phyloP scores from a whole-genome alignment of 2,888 invertebrate genomes.

The Ophioninae sp. region DNA sequence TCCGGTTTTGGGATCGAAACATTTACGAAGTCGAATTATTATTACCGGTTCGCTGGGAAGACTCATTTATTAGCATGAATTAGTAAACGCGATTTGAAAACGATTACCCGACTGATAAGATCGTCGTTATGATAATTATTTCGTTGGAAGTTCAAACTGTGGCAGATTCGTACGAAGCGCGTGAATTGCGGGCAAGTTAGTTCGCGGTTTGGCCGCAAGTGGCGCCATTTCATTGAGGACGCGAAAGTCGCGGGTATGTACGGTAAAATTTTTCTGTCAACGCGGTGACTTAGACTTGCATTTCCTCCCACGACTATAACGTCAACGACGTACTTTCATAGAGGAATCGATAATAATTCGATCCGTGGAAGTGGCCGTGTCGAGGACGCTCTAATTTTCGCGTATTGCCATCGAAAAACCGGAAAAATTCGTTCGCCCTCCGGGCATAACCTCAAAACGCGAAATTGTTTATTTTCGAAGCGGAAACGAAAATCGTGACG shows the following conservation, averaged over 20 bases:
- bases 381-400: not conserved
- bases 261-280: slow-evolving; percentile 47
- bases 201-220: slow-evolving; percentile 2
- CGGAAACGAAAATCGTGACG: not conserved
- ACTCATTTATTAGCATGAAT: not conserved
- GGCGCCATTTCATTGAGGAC: slow-evolving; percentile 12
- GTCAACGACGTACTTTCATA: not conserved
- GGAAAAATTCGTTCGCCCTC: slow-evolving; percentile 41
- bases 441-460: slow-evolving; percentile 44
- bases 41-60: too few species aligned
- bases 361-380: not conserved
- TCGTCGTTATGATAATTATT: not conserved
- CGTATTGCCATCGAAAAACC: slow-evolving; percentile 12
- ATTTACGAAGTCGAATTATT: too few species aligned
- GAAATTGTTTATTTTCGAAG: slow-evolving; percentile 34
- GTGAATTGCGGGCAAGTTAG: slow-evolving; percentile 50
- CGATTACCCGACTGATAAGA: too few species aligned
- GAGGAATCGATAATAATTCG: slow-evolving; percentile 1
- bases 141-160: not conserved
- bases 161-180: slow-evolving; percentile 17
- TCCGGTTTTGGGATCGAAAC: too few species aligned
- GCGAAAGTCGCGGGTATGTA: not conserved
- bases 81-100: not conserved
- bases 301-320: slow-evolving; percentile 5
- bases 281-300: not conserved